phyloP scores from a whole-genome alignment of 2,888 invertebrate species.

The Drymonia ruficornis region DNA sequence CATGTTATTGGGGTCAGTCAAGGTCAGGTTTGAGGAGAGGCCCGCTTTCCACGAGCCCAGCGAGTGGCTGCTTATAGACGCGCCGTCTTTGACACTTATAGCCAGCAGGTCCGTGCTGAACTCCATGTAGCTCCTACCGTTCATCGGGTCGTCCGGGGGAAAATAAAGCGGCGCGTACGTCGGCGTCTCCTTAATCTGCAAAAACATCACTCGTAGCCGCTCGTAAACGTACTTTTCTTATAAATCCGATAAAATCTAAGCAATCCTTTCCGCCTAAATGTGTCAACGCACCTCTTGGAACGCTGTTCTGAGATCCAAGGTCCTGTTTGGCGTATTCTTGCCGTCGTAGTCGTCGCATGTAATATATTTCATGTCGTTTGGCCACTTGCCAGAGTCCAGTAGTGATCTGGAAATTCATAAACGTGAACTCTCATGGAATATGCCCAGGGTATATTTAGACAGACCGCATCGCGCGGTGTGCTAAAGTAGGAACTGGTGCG shows the following conservation, averaged over 20 bases:
- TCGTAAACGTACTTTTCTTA: slow-evolving; percentile 10
- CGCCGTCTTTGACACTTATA: slow-evolving; percentile 89
- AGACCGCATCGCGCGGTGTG: slow-evolving; percentile 57
- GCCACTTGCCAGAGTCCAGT: slow-evolving; percentile 89
- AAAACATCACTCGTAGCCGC: slow-evolving; percentile 19
- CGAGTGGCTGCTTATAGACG: slow-evolving; percentile 88
- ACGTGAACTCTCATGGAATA: slow-evolving; percentile 72
- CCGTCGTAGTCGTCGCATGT: slow-evolving; percentile 92
- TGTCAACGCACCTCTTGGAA: slow-evolving; percentile 86
- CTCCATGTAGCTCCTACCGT: slow-evolving; percentile 90
- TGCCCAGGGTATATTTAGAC: slow-evolving; percentile 71
- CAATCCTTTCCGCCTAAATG: slow-evolving; percentile 21
- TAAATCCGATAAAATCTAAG: slow-evolving; percentile 18
- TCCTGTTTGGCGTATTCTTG: slow-evolving; percentile 89
- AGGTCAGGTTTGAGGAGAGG: slow-evolving; percentile 86
- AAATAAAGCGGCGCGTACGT: slow-evolving; percentile 88
- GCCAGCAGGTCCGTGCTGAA: slow-evolving; percentile 90
- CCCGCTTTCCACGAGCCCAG: slow-evolving; percentile 93
- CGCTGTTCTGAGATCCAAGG: slow-evolving; percentile 88
- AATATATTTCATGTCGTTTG: slow-evolving; percentile 88
- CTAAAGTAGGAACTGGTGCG: slow-evolving; percentile 57
- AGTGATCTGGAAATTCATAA: slow-evolving; percentile 86
- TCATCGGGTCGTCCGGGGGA: slow-evolving; percentile 85
- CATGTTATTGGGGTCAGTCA: slow-evolving; percentile 87
- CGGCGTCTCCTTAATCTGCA: slow-evolving; percentile 86